phyloP scores from a whole-genome alignment of 1,140 invertebrate species.

The Papilio helenus region DNA sequence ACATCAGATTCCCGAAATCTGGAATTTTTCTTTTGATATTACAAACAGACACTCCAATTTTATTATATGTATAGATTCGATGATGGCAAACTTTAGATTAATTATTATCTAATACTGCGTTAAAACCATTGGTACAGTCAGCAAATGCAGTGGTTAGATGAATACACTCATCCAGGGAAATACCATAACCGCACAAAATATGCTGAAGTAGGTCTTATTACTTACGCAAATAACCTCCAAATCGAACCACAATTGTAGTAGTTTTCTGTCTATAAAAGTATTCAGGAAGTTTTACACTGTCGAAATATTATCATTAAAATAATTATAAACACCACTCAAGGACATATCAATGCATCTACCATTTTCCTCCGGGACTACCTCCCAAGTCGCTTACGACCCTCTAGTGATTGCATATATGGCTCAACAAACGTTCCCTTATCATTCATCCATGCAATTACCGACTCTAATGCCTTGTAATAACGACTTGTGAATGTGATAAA shows the following conservation, averaged over 20 bases:
- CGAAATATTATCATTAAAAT: slow-evolving; percentile 1
- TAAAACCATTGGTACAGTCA: no score
- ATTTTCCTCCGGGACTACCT: slow-evolving; percentile 69
- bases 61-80: no score
- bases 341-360: slow-evolving; percentile 23
- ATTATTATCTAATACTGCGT: no score
- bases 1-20: no score
- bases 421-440: slow-evolving; percentile 47
- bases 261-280: not conserved
- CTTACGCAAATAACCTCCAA: no score
- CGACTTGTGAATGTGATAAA: slow-evolving; percentile 35
- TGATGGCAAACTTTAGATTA: no score
- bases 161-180: no score
- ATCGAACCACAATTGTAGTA: not conserved
- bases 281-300: not conserved
- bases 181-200: no score
- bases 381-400: slow-evolving; percentile 64
- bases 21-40: no score
- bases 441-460: slow-evolving; percentile 41
- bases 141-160: no score
- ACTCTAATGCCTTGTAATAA: slow-evolving; percentile 48
- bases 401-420: slow-evolving; percentile 67
- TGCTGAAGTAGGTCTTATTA: no score
- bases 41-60: no score
- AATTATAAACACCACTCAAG: not conserved